Base-by-base conservation (phyloP, 1,140 invertebrate genomes). In the Macrotrachela quadricornifera region DNA sequence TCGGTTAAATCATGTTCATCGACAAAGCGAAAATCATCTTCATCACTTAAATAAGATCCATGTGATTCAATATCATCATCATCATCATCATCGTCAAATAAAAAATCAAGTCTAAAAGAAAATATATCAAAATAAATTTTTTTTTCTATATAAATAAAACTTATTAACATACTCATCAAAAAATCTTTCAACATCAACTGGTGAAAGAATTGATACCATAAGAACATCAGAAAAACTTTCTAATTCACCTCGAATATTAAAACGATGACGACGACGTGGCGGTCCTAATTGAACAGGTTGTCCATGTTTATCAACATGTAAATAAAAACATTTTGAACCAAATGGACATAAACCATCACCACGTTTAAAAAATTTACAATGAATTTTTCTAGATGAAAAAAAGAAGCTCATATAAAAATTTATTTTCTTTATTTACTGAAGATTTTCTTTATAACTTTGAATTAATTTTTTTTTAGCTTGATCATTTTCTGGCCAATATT, bases 281-380 rank as follows among this genome's bases (percentile, higher is more conserved):
- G 46, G 39, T 6, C 39, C 11, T 21, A 83, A 78, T 62, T 81
- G 77, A 48, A 79, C 73, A 59, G 77, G 77, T 14, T 75, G 78
- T 10, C 84, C 84, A 70, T 85, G 81, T 6, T 80, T 77, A 58
- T 80, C 71, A 44, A 80, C 80, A 65, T 88, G 85, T 45, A 79
- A 74, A 61, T 90, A 90, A 63, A 90, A 90, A 63, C 85, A 90
- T 62, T 85, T 85, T 62, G 85, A 83, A 38, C 83, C 83, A 70
- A 90, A 90, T 10, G 83, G 85, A 73, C 85, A 90, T 60, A 79
- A 79, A 15, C 82, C 82, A 56, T 74, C 68, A 6, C 82, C 82
- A 65, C 78, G 73, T 53, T 80, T 80, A 62, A 86, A 88, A 65
- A 88, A 88, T 63, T 83, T 85, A 71, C 85, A 90, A 58, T 80